phyloP scores from a whole-genome alignment of 2,888 invertebrate species.

The Hydrotaea cyrtoneurina region DNA sequence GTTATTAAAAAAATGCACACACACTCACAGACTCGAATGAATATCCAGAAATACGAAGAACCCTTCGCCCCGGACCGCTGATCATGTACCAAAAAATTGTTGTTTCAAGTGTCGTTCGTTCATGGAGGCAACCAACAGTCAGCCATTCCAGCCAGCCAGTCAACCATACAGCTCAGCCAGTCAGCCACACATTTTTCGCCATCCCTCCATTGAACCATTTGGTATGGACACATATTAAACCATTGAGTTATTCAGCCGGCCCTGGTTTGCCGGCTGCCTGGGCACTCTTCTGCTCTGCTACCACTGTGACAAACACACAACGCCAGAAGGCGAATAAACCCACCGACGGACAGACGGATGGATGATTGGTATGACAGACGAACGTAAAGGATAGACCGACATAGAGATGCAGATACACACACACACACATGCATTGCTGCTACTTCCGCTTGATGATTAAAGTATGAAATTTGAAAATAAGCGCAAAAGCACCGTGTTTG shows the following conservation, averaged over 20 bases:
- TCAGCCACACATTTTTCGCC: constrained; percentile 3
- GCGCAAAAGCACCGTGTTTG: constrained; percentile 14
- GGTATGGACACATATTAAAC: constrained; percentile 25
- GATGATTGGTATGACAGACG: not conserved
- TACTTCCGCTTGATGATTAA: constrained; percentile 62
- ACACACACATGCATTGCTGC: constrained; percentile 47
- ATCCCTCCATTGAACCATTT: constrained; percentile 14
- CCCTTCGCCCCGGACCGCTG: constrained; percentile 12
- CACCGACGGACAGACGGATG: not conserved
- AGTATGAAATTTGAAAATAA: constrained; percentile 56
- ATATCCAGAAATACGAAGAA: not conserved
- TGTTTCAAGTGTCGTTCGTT: not conserved
- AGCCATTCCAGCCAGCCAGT: constrained; percentile 12
- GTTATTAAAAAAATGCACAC: constrained; percentile 1
- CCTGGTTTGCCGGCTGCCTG: not conserved
- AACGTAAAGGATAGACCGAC: constrained; percentile 41
- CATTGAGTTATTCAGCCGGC: constrained; percentile 38
- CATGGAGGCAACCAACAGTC: not conserved
- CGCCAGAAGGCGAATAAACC: constrained; percentile 52
- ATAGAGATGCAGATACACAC: no score
- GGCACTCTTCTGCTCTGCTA: not conserved
- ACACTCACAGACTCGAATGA: not conserved
- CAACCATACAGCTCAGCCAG: constrained; percentile 11
- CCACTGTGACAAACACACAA: constrained; percentile 33
- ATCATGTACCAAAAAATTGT: not conserved